phyloP scores from a whole-genome alignment of 1,140 invertebrate genomes.

The Uloborus diversus region DNA sequence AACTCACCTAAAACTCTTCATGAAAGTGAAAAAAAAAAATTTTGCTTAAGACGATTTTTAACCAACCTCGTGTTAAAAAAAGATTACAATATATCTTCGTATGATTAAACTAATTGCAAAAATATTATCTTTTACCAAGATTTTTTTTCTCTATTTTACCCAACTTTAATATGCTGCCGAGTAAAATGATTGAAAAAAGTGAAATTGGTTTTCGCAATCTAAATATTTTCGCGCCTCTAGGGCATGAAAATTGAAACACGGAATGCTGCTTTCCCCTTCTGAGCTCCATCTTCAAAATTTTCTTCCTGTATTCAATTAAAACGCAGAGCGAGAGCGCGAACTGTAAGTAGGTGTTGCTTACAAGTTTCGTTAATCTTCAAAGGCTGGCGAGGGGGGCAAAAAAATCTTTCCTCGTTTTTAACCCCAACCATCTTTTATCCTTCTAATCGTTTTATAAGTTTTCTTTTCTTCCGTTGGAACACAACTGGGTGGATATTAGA shows the following conservation, averaged over 20 bases:
- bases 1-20: too few relatives aligned
- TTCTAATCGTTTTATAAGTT: slow-evolving; percentile 35
- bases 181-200: too few relatives aligned
- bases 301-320: neutral
- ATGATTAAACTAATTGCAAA: too few relatives aligned
- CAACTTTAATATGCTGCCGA: too few relatives aligned
- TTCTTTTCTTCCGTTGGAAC: slow-evolving; percentile 9
- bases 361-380: slow-evolving; percentile 14
- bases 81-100: too few relatives aligned
- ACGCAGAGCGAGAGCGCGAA: neutral
- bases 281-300: neutral
- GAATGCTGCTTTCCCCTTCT: neutral
- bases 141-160: too few relatives aligned
- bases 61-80: too few relatives aligned
- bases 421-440: slow-evolving; percentile 8
- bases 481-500: neutral
- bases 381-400: too few relatives aligned
- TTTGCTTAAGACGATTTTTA: too few relatives aligned
- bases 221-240: neutral
- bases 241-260: neutral
- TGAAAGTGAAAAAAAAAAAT: too few relatives aligned
- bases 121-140: too few relatives aligned
- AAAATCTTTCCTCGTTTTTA: neutral
- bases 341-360: neutral
- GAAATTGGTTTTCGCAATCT: neutral